phyloP scores from a whole-genome alignment of 1,140 invertebrate genomes.

The Zaprionus taronus region DNA sequence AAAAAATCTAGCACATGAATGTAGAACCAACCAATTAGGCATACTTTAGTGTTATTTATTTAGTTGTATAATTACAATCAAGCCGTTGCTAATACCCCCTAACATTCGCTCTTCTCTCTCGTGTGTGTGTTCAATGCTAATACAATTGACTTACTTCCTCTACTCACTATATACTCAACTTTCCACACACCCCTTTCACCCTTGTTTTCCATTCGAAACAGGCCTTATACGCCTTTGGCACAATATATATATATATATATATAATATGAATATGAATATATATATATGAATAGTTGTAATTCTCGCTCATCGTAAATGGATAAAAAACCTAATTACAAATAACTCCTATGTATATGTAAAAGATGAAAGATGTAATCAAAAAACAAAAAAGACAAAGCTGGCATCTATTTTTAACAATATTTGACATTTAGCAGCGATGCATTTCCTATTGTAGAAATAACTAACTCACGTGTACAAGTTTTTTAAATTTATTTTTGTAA shows the following conservation, averaged over 20 bases:
- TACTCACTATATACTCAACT: slow-evolving; percentile 1
- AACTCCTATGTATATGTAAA: slow-evolving; percentile 45
- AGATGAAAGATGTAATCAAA: slow-evolving; percentile 29
- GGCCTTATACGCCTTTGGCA: slow-evolving; percentile 46
- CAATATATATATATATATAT: slow-evolving; percentile 28
- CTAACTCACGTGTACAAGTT: slow-evolving; percentile 80
- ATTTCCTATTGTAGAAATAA: slow-evolving; percentile 78
- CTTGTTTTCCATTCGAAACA: slow-evolving; percentile 39
- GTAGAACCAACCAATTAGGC: slow-evolving; percentile 75
- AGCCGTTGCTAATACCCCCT: slow-evolving; percentile 42
- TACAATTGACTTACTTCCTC: slow-evolving; percentile 44
- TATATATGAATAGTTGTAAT: slow-evolving; percentile 35
- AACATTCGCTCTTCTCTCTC: slow-evolving; percentile 22
- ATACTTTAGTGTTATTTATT: slow-evolving; percentile 78
- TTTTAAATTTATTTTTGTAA: slow-evolving; percentile 83
- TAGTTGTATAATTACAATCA: slow-evolving; percentile 66
- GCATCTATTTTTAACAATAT: slow-evolving; percentile 67
- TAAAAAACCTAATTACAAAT: slow-evolving; percentile 17
- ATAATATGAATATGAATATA: too few species aligned
- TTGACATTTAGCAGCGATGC: slow-evolving; percentile 56
- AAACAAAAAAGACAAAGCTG: slow-evolving; percentile 46
- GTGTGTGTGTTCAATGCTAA: slow-evolving; percentile 28
- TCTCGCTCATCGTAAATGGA: slow-evolving; percentile 35
- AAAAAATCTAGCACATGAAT: slow-evolving; percentile 76
- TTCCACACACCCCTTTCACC: slow-evolving; percentile 19